These are phyloP conservation scores for Phoxinus dragarum DNA, from an alignment of 2,797 vertebrate genomes.

Conservation along the genomic window DNA sequence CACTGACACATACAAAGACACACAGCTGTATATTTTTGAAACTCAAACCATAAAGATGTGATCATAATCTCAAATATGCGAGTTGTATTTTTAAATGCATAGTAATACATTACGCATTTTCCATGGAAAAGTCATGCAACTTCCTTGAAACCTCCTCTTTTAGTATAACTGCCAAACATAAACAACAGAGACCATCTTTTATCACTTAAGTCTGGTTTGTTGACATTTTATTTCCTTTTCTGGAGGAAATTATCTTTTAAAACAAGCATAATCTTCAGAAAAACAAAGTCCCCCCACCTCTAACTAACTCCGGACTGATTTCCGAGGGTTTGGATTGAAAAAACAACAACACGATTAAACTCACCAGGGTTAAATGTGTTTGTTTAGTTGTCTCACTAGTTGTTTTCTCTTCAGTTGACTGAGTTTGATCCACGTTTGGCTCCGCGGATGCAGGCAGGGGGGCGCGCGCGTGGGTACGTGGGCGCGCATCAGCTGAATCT, in stretches of 20 bases:
- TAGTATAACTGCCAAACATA: background rate
- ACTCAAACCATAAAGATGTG: background rate
- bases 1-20: background rate
- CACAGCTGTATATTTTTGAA: background rate
- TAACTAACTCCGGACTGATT: background rate
- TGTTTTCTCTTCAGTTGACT: background rate
- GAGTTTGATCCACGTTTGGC: constrained; percentile 15
- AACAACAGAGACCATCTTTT: background rate
- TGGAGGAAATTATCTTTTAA: background rate
- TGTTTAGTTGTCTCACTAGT: background rate
- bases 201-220: constrained; percentile 1
- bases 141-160: background rate
- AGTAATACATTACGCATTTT: background rate
- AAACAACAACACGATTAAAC: background rate
- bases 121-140: background rate
- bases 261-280: background rate
- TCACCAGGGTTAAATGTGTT: constrained; percentile 10
- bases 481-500: constrained; percentile 40
- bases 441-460: background rate
- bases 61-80: background rate
- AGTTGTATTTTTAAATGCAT: background rate
- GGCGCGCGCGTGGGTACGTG: constrained; percentile 6
- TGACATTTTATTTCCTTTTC: background rate
- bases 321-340: background rate
- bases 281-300: background rate